A percentile compares a stretch with the other conserved stretches of the same genome.
phyloP scores from a whole-genome alignment of 1,140 invertebrate species.

The Eupristina koningsbergeri region DNA sequence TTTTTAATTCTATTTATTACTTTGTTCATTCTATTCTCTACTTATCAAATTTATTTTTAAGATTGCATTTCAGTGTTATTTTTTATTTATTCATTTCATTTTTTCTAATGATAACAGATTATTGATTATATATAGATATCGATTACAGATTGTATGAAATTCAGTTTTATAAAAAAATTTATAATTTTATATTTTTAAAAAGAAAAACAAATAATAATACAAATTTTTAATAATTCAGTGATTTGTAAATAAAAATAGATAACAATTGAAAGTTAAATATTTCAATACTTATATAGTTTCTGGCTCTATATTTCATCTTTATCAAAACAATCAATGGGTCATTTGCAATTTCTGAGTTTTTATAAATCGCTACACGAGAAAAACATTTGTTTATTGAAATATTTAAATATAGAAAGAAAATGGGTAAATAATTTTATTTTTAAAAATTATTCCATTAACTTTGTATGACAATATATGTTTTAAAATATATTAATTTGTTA shows the following conservation, averaged over 20 bases:
- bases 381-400: neutral
- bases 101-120: neutral
- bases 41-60: neutral
- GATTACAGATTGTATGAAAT: constrained; percentile 28
- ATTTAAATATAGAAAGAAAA: neutral
- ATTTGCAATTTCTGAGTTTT: constrained; percentile 52
- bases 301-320: constrained; percentile 39
- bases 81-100: constrained; percentile 19
- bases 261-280: constrained; percentile 33
- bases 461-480: constrained; percentile 16
- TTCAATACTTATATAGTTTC: constrained; percentile 21
- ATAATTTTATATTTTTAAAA: constrained; percentile 19
- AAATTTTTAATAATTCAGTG: constrained; percentile 53
- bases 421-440: constrained; percentile 12
- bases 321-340: constrained; percentile 46
- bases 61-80: constrained; percentile 39
- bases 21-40: neutral
- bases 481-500: constrained; percentile 33
- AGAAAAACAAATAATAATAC: constrained; percentile 19
- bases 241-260: constrained; percentile 59
- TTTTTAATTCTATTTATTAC: constrained; percentile 30
- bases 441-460: constrained; percentile 23
- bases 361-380: constrained; percentile 16
- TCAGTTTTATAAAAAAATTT: constrained; percentile 40
- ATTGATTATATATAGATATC: no score